These are phyloP conservation scores for Microctenopoma steveboyesi DNA, from an alignment of 2,797 vertebrate species.

Conservation along the genomic window DNA sequence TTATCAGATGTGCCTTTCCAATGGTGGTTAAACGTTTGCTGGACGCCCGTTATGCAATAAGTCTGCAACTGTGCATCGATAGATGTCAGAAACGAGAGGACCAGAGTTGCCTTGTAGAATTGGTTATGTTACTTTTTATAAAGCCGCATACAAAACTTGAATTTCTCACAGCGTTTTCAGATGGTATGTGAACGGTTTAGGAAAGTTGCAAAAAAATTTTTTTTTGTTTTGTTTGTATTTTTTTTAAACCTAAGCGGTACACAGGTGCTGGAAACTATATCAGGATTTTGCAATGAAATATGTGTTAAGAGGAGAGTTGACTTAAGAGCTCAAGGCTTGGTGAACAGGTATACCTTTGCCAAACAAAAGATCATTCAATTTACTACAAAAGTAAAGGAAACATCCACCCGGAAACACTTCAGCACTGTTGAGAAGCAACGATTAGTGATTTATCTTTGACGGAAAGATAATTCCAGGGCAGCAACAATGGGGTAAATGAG, in stretches of 20 bases:
- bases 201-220: conserved; percentile 2
- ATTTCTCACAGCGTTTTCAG: conserved; percentile 37
- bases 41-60: conserved; percentile 1
- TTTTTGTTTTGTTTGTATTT: neutral
- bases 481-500: conserved; percentile 11
- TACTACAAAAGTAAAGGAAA: conserved; percentile 40
- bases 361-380: conserved; percentile 15
- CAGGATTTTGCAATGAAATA: conserved; percentile 42
- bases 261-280: conserved; percentile 51
- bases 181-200: conserved; percentile 26
- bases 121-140: conserved; percentile 24
- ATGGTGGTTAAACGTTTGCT: neutral
- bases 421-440: conserved; percentile 10
- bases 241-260: conserved; percentile 65
- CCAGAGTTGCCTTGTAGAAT: conserved; percentile 16
- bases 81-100: conserved; percentile 31
- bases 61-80: neutral
- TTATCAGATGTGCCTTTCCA: conserved; percentile 4
- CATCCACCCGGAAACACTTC: conserved; percentile 40
- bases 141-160: conserved; percentile 64
- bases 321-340: neutral
- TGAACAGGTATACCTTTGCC: conserved; percentile 1
- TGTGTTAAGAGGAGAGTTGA: neutral
- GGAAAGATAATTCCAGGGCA: conserved; percentile 16
- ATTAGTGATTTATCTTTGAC: conserved; percentile 2